A percentile compares a stretch with the other conserved stretches of the same genome.
Conservation (phyloP, 2,113 vertebrate species). For the Uropsilus gracilis region DNA sequence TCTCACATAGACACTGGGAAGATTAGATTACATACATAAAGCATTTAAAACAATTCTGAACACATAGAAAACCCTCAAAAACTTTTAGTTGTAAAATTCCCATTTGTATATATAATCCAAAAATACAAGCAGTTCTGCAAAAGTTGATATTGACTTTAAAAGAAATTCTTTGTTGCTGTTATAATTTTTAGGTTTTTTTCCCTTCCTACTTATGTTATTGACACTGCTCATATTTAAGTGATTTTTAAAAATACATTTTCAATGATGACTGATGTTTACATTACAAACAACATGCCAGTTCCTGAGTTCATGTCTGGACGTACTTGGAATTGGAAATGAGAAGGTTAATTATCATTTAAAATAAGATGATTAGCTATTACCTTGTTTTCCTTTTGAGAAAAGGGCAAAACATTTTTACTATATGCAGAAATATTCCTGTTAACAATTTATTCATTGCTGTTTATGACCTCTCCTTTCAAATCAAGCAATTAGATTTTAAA, state of each 20-base stretch:
- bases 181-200: background rate
- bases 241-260: constrained; percentile 54
- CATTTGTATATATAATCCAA: background rate
- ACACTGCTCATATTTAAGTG: background rate
- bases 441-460: constrained; percentile 80
- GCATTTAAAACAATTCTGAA: background rate
- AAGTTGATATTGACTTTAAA: background rate
- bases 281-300: constrained; percentile 51
- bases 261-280: constrained; percentile 49
- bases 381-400: constrained; percentile 78
- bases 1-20: background rate
- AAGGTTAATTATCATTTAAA: constrained; percentile 82
- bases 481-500: constrained; percentile 84
- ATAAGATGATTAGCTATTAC: constrained; percentile 68
- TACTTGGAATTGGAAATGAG: constrained; percentile 73
- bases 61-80: background rate
- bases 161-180: background rate
- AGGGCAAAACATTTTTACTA: constrained; percentile 66
- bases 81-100: background rate
- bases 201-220: background rate
- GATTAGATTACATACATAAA: background rate
- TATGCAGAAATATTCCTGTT: constrained; percentile 82
- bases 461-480: constrained; percentile 78
- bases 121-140: background rate
- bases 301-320: constrained; percentile 35